Evolutionary conservation across 2,113 vertebrate genomes (phyloP), one percentile per base, ranked within the genome.

Genomic region (Cervus canadensis): DNA sequence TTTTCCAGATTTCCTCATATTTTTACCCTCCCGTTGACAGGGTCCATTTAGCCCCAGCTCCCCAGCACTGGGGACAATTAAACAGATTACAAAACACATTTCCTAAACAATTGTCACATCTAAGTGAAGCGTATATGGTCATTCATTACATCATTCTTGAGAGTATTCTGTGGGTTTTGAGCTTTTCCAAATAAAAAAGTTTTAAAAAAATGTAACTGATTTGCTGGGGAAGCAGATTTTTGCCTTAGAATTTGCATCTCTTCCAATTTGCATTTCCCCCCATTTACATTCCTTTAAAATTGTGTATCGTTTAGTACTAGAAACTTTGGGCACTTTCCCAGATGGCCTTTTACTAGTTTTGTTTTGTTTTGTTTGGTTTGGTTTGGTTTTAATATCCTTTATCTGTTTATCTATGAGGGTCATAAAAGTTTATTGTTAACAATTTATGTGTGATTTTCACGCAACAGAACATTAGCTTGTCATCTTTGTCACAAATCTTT

Each of bases 141-240:
- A 60, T 33, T 87, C 25, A 13, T 74, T 33, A 54, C 45, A 17
- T 45, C 5, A 30, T 36, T 87, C 54, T 90, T 78, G 4, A 4
- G 33, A 87, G 26, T 78, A 43, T 52, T 52, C 74, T 67, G 43
- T 76, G 40, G 54, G 74, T 92, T 89, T 60, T 50, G 30, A 50
- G 50, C 45, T 89, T 97, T 85, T 94, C 76, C 85, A 48, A 76
- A 89, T 64, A 25, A 96, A 87, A 89, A 56, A 21, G 25, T 82
- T 52, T 71, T 23, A 1, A 7, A 67, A 56, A 40, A 9, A 15
- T 30, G 13, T 12, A 19, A 76, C 36, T 33, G 48, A 71, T 62
- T 74, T 79, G 17, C 57, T 40, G 36, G 71, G 48, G 17, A 91
- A 71, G 36, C 62, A 89, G 23, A 19, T 43, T 59, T 83, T 87